Percentiles rank a stretch among this genome's conserved stretches.
Conservation (phyloP, 2,113 vertebrate species). For the Crotalus helleri region DNA sequence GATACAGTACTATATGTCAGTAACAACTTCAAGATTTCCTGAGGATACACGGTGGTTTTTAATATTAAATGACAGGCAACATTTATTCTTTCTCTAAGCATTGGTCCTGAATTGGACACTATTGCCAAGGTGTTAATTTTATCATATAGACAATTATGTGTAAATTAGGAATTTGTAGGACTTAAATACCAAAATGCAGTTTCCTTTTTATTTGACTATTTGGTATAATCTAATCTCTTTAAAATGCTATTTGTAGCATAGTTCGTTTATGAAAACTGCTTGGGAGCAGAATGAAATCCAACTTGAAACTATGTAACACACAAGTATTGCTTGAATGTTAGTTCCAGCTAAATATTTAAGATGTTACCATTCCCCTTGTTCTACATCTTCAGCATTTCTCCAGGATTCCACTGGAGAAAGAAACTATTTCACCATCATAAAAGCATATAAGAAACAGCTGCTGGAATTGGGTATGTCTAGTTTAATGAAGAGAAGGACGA, state of each 20-base stretch:
- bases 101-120: background rate
- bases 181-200: background rate
- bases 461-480: no score
- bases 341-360: constrained; percentile 2
- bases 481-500: no score
- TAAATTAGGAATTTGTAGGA: background rate
- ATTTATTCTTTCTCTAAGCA: background rate
- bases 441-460: background rate
- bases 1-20: background rate
- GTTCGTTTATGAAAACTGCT: constrained; percentile 17
- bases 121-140: background rate
- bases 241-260: background rate
- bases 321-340: background rate
- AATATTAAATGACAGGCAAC: background rate
- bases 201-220: background rate
- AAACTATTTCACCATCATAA: background rate
- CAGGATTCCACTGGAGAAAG: background rate
- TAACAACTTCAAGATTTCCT: background rate
- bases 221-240: background rate
- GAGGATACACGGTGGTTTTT: background rate
- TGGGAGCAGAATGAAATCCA: constrained; percentile 4
- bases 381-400: background rate
- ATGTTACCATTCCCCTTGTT: background rate
- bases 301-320: background rate
- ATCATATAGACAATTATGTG: background rate